phyloP scores from a whole-genome alignment of 1,140 invertebrate genomes.

The Drosophila pandora region DNA sequence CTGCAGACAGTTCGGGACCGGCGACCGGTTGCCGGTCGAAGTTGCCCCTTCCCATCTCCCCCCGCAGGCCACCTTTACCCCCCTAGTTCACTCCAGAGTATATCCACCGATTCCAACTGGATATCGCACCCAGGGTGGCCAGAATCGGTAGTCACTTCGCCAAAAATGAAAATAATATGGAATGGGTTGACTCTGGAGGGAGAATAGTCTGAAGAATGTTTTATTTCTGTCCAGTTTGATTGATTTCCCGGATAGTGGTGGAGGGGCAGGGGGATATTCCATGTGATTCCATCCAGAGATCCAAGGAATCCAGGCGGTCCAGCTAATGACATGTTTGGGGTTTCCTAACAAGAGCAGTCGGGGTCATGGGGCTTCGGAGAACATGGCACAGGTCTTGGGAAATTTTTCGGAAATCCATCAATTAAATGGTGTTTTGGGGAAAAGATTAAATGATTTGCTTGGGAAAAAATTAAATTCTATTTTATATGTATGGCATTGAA shows the following conservation, averaged over 20 bases:
- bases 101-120: not conserved
- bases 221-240: slow-evolving; percentile 38
- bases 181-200: slow-evolving; percentile 1
- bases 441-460: not conserved
- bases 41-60: slow-evolving; percentile 8
- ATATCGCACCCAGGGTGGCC: slow-evolving; percentile 35
- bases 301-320: not conserved
- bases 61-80: not conserved
- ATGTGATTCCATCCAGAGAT: not conserved
- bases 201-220: slow-evolving; percentile 13
- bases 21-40: slow-evolving; percentile 64
- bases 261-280: not conserved
- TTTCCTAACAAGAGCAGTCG: not conserved
- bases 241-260: slow-evolving; percentile 22
- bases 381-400: slow-evolving; percentile 13
- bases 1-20: slow-evolving; percentile 65
- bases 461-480: not conserved
- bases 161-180: slow-evolving; percentile 2
- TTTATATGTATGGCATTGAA: no score
- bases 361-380: slow-evolving; percentile 15
- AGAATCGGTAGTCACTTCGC: slow-evolving; percentile 41
- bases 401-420: slow-evolving; percentile 21
- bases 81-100: not conserved
- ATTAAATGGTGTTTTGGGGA: slow-evolving; percentile 8
- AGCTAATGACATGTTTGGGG: slow-evolving; percentile 34